These are phyloP conservation scores for Graphium colonna DNA, from an alignment of 2,888 invertebrate genomes.

Conservation along the genomic window DNA sequence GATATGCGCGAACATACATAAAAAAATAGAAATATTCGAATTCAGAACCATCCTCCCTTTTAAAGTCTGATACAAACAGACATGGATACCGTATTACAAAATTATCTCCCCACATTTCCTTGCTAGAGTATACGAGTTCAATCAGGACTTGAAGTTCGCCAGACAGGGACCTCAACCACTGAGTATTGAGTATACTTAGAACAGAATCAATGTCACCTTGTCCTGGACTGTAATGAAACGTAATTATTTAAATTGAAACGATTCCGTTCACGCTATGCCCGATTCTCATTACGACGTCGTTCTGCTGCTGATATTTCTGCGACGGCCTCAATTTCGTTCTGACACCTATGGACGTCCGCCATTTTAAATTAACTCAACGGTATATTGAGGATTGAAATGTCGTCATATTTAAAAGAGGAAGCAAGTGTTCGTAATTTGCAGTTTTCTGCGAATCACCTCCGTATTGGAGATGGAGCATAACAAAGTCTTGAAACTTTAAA, in stretches of 20 bases:
- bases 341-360: constrained; percentile 48
- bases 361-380: constrained; percentile 27
- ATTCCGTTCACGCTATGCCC: constrained; percentile 1
- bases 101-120: too few species aligned
- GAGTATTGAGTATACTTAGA: background rate
- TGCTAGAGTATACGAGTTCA: too few species aligned
- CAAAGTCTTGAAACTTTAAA: background rate
- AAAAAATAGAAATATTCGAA: too few species aligned
- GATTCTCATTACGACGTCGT: constrained; percentile 14
- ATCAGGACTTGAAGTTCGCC: too few species aligned
- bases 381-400: background rate
- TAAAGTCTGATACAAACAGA: too few species aligned
- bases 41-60: too few species aligned
- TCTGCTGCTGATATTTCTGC: constrained; percentile 29
- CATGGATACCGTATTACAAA: too few species aligned
- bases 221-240: constrained; percentile 1
- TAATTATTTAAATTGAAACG: constrained; percentile 21
- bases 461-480: background rate
- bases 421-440: too few species aligned
- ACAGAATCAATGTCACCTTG: background rate
- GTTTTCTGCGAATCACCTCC: too few species aligned
- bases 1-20: too few species aligned
- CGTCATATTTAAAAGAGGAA: background rate
- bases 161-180: too few species aligned
- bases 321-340: constrained; percentile 60